Conservation (phyloP, 2,797 vertebrate genomes). For the Myiotriccus ornatus region DNA sequence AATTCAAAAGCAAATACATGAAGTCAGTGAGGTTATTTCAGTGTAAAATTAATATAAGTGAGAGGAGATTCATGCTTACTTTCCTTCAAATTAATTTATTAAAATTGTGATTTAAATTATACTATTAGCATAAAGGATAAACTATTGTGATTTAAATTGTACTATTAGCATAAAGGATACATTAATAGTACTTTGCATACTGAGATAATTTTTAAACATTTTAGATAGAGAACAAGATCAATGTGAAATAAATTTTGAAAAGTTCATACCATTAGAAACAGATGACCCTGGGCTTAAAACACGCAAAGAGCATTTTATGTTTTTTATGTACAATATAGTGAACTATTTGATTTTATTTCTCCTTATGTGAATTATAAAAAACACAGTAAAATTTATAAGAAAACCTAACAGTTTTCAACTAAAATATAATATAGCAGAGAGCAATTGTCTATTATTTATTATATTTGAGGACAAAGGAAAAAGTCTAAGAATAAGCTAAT, state of each 20-base stretch:
- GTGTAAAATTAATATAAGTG: slow-evolving; percentile 11
- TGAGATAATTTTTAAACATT: background rate
- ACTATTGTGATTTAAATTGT: slow-evolving; percentile 8
- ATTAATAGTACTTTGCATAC: slow-evolving; percentile 8
- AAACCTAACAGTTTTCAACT: background rate
- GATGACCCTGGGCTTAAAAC: background rate
- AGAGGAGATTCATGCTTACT: slow-evolving; percentile 14
- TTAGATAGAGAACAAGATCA: background rate
- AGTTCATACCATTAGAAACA: background rate
- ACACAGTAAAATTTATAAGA: background rate
- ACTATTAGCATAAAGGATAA: slow-evolving; percentile 16
- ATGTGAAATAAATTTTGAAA: slow-evolving; percentile 8
- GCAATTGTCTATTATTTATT: background rate
- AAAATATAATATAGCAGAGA: background rate
- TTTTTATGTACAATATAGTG: background rate
- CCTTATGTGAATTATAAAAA: background rate
- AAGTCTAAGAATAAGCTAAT: background rate
- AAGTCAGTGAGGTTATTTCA: slow-evolving; percentile 8
- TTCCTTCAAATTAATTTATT: slow-evolving; percentile 42
- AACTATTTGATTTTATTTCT: background rate
- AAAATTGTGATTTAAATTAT: slow-evolving; percentile 10
- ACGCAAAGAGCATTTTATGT: background rate
- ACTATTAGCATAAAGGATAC: slow-evolving; percentile 20
- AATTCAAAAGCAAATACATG: background rate
- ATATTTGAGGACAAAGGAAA: background rate